Percentiles rank a stretch among this genome's conserved stretches.
These are phyloP conservation scores for Selene dorsalis DNA, from an alignment of 2,797 vertebrate species.

Conservation along the genomic window DNA sequence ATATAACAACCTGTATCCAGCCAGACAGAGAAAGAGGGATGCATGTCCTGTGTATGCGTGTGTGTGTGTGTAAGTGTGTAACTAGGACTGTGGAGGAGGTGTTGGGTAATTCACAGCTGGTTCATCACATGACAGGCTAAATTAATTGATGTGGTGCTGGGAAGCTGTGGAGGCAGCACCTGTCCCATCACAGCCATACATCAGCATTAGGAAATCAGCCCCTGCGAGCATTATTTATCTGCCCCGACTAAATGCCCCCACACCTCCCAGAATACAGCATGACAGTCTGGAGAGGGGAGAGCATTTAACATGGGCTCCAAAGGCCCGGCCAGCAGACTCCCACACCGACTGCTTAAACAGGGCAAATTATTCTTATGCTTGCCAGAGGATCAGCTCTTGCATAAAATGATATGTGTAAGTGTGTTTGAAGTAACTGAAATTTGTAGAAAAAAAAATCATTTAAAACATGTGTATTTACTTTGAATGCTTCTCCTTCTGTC, in stretches of 20 bases:
- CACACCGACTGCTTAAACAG: slow-evolving; percentile 14
- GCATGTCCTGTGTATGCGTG: not conserved
- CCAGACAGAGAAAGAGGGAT: not conserved
- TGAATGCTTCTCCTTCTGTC: no score
- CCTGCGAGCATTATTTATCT: slow-evolving; percentile 74
- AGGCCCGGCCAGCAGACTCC: not conserved
- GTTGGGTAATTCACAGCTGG: slow-evolving; percentile 67
- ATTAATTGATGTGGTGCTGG: slow-evolving; percentile 72
- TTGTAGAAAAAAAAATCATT: no score
- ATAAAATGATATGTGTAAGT: slow-evolving; percentile 13
- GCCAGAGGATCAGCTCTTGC: slow-evolving; percentile 13
- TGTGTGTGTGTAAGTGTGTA: not conserved
- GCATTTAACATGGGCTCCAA: slow-evolving; percentile 39
- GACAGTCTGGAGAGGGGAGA: slow-evolving; percentile 22
- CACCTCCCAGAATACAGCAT: slow-evolving; percentile 20
- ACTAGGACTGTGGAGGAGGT: slow-evolving; percentile 43
- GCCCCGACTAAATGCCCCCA: slow-evolving; percentile 58
- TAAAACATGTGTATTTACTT: no score
- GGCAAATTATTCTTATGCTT: slow-evolving; percentile 10
- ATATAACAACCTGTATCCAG: not conserved
- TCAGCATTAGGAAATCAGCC: slow-evolving; percentile 77
- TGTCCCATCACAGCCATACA: slow-evolving; percentile 74
- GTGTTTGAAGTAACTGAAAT: not conserved
- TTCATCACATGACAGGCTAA: slow-evolving; percentile 69
- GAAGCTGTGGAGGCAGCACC: slow-evolving; percentile 74